Base-by-base conservation (phyloP, 2,797 vertebrate species). In the Sebastes minor region DNA sequence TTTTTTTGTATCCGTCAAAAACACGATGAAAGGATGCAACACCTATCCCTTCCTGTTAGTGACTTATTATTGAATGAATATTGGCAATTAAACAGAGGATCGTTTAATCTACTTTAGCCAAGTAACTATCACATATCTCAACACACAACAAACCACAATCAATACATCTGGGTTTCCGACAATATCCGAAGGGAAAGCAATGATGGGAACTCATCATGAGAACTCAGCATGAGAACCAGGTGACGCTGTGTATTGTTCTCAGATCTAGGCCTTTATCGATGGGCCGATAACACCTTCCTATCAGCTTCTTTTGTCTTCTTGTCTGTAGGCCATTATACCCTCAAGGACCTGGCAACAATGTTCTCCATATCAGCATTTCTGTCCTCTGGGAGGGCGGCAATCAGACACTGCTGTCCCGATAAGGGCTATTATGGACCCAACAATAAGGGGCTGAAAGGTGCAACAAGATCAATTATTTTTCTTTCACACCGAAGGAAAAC, bases 181-280 rank as follows among this genome's bases (percentile, higher is more conserved):
- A 70, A 32, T 25, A 64, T 55, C n/a, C 5, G 1, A 33, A 28
- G 2, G 52, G 56, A 82, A 82, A 28, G 32, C 12, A 2, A 61
- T 49, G 1, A 27, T 76, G 55, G 22, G 49, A 86, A 57, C 62
- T 46, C 22, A 6, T 23, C 23, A 23, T 23, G 23, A 23, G 23
- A 23, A n/a, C 38, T 55, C 55, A 46, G 63, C 74, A 78, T 92
- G 89, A 84, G 88, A 92, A 90, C 81, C 52, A 72, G 83, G 74
- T 11, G 11, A 56, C 1, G n/a, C 33, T 14, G 55, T 4, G 6
- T 30, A 30, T 64, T 80, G 33, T 73, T 77, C 46, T 71, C 28
- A 8, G 25, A 85, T 81, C 69, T 67, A 32, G 71, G 78, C 32
- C 78, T 68, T 28, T 10, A 76, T 75, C 6, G 32, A 90, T 83